Conservation (phyloP, 2,888 invertebrate species). For the Hypolimnas misippus region DNA sequence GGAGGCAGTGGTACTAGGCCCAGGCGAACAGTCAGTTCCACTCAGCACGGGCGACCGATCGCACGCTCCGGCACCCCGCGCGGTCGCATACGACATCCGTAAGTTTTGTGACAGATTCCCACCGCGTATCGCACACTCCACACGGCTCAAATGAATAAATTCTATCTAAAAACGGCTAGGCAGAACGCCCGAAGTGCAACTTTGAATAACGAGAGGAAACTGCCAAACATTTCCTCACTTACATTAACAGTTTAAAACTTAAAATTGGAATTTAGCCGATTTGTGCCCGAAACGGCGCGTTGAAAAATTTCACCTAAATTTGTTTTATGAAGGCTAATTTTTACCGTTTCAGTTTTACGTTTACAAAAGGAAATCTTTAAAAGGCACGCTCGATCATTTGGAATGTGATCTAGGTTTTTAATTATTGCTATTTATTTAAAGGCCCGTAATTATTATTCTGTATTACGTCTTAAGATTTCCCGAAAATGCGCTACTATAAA, state of each 20-base stretch:
- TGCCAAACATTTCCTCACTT: constrained; percentile 49
- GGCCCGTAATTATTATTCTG: neutral
- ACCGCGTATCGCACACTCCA: constrained; percentile 53
- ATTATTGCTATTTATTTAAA: neutral
- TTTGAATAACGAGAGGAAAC: constrained; percentile 40
- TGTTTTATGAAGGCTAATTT: constrained; percentile 38
- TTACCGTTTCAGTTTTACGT: constrained; percentile 24
- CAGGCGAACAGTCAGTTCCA: constrained; percentile 52
- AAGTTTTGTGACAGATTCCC: constrained; percentile 71
- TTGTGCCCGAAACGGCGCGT: constrained; percentile 39
- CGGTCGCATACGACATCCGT: constrained; percentile 55
- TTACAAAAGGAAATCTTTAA: neutral
- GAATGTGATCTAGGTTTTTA: neutral
- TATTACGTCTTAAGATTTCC: neutral
- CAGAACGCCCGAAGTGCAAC: constrained; percentile 27
- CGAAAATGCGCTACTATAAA: neutral
- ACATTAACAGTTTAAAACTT: constrained; percentile 56
- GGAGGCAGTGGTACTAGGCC: constrained; percentile 31
- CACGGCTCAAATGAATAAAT: constrained; percentile 43
- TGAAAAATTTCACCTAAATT: constrained; percentile 36
- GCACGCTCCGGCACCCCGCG: constrained; percentile 53
- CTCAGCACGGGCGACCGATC: constrained; percentile 59
- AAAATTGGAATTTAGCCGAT: constrained; percentile 55
- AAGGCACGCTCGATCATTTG: neutral
- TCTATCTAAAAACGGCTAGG: constrained; percentile 24